These are phyloP conservation scores for Smithornis capensis DNA, from an alignment of 2,113 vertebrate genomes.

Conservation along the genomic window DNA sequence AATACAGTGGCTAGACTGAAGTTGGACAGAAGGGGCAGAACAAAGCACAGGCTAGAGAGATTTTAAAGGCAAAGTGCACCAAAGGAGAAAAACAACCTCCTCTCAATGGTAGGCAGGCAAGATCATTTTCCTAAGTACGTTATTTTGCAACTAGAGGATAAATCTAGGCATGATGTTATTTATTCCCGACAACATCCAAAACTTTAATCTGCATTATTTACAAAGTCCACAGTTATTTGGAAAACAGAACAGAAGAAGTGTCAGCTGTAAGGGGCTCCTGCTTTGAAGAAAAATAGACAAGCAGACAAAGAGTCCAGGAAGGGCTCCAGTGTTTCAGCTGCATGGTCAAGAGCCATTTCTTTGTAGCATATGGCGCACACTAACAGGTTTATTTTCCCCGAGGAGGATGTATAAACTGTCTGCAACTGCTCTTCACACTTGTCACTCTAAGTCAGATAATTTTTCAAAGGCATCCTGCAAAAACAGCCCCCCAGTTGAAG, in stretches of 20 bases:
- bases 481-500: not conserved
- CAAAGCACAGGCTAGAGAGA: not conserved
- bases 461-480: not conserved
- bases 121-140: not conserved
- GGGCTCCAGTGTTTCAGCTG: slow-evolving; percentile 41
- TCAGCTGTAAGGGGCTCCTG: slow-evolving; percentile 23
- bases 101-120: not conserved
- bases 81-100: not conserved
- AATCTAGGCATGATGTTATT: not conserved
- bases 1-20: not conserved
- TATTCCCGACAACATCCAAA: not conserved
- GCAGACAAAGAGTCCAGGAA: slow-evolving; percentile 54
- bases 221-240: slow-evolving; percentile 36
- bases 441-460: slow-evolving; percentile 41
- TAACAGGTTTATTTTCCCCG: slow-evolving; percentile 59
- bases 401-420: slow-evolving; percentile 63
- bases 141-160: not conserved
- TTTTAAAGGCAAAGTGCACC: not conserved
- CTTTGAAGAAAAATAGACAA: slow-evolving; percentile 34
- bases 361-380: slow-evolving; percentile 35
- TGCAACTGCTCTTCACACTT: slow-evolving; percentile 63
- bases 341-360: slow-evolving; percentile 17
- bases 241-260: not conserved
- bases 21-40: not conserved
- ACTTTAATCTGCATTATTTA: not conserved